phyloP scores from a whole-genome alignment of 2,113 vertebrate genomes.

The Halichoeres trimaculatus region DNA sequence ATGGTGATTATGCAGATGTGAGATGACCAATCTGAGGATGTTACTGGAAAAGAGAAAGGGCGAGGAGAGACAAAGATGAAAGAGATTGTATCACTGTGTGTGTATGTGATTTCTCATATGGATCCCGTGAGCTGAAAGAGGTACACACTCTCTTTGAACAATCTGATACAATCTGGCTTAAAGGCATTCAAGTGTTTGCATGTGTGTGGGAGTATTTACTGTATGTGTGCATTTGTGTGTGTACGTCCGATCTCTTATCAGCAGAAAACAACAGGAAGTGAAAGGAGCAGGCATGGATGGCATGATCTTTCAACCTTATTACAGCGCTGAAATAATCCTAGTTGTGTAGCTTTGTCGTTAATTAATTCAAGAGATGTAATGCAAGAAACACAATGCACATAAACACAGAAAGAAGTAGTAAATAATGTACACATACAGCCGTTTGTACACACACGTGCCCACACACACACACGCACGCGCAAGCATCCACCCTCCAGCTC shows the following conservation, averaged over 20 bases:
- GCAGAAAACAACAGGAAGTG: not conserved
- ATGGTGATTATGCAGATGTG: slow-evolving; percentile 17
- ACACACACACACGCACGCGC: slow-evolving; percentile 7
- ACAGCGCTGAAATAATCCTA: not conserved
- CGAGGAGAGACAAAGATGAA: slow-evolving; percentile 25
- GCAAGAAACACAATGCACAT: not conserved
- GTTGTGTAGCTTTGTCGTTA: not conserved
- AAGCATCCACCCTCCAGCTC: slow-evolving; percentile 46
- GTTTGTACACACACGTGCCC: not conserved
- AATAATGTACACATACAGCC: slow-evolving; percentile 15
- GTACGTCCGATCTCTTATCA: slow-evolving; percentile 36
- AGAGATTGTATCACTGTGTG: slow-evolving; percentile 28
- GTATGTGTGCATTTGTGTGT: slow-evolving; percentile 10
- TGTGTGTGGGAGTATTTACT: slow-evolving; percentile 25
- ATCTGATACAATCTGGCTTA: slow-evolving; percentile 50
- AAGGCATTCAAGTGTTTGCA: slow-evolving; percentile 17
- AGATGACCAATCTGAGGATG: slow-evolving; percentile 24
- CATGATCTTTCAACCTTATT: not conserved
- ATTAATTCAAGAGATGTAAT: not conserved
- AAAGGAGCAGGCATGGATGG: slow-evolving; percentile 18
- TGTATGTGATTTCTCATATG: slow-evolving; percentile 18
- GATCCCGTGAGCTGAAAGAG: slow-evolving; percentile 23
- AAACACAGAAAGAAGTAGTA: not conserved
- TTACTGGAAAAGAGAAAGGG: slow-evolving; percentile 15
- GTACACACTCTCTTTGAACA: slow-evolving; percentile 40